Evolutionary conservation across 1,140 invertebrate genomes (phyloP).

Genomic region (Scaptodrosophila lebanonensis): DNA sequence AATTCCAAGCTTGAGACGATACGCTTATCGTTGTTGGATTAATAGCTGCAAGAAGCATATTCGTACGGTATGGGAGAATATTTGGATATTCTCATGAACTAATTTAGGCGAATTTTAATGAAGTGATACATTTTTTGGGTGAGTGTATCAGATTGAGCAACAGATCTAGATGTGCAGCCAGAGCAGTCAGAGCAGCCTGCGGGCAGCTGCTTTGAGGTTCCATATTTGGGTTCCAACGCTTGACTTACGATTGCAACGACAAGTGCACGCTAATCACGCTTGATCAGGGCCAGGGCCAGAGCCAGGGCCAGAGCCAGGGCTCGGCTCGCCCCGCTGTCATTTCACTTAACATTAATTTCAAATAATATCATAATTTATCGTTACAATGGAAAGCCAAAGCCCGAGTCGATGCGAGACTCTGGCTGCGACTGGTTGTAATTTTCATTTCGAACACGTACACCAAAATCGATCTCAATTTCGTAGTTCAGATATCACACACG

Average conservation of each 20-base stretch:
- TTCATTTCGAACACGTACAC: slow-evolving; percentile 51
- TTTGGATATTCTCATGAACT: too few species aligned
- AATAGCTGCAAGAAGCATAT: too few species aligned
- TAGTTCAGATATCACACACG: slow-evolving; percentile 73
- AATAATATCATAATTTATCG: slow-evolving; percentile 74
- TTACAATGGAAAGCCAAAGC: slow-evolving; percentile 25
- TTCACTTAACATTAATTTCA: slow-evolving; percentile 62
- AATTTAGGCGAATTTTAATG: too few species aligned
- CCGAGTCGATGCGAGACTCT: not conserved
- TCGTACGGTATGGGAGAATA: too few species aligned
- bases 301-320: not conserved
- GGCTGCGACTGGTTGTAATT: slow-evolving; percentile 13
- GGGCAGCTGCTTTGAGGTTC: too few species aligned
- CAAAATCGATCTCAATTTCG: slow-evolving; percentile 72
- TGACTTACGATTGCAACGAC: slow-evolving; percentile 36
- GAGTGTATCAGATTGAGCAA: too few species aligned
- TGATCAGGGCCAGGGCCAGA: not conserved
- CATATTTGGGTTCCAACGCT: too few species aligned
- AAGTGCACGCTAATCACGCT: slow-evolving; percentile 57
- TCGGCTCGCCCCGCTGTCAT: slow-evolving; percentile 43
- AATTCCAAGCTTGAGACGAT: too few species aligned
- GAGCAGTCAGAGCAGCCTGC: too few species aligned
- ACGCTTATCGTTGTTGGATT: too few species aligned
- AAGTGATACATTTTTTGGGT: too few species aligned
- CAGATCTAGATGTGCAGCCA: too few species aligned